Conservation (phyloP, 2,113 vertebrate species). For the Toxostoma redivivum region DNA sequence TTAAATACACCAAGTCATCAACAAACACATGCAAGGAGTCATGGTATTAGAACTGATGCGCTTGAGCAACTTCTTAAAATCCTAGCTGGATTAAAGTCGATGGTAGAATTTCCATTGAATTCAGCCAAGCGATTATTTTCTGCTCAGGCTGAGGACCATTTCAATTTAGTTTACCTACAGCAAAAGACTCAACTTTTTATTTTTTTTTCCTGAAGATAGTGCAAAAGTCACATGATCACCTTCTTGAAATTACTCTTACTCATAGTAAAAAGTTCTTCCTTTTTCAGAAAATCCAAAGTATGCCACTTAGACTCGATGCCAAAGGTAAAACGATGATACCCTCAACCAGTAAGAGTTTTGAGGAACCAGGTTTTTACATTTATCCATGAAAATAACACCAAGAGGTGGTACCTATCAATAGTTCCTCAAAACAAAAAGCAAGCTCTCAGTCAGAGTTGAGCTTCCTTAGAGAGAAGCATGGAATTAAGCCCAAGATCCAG, state of each 20-base stretch:
- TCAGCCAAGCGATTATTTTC: background rate
- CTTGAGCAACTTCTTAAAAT: background rate
- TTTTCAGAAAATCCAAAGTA: background rate
- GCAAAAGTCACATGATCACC: background rate
- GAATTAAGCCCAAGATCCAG: background rate
- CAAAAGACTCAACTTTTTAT: background rate
- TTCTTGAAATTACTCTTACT: background rate
- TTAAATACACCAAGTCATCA: background rate
- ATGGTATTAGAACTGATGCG: background rate
- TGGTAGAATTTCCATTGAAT: background rate
- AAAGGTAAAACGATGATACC: background rate
- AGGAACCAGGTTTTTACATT: background rate
- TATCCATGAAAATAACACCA: background rate
- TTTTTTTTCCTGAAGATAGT: background rate
- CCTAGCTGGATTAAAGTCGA: background rate
- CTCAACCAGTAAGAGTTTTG: background rate
- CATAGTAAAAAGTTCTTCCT: background rate
- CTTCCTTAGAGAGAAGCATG: background rate
- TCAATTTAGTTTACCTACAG: background rate
- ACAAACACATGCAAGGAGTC: background rate
- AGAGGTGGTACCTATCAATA: background rate
- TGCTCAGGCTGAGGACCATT: background rate
- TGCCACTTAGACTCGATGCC: background rate
- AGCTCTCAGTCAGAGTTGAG: background rate
- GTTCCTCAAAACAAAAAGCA: background rate